These are phyloP conservation scores for Phalacrocorax aristotelis DNA, from an alignment of 2,113 vertebrate genomes.

Conservation along the genomic window DNA sequence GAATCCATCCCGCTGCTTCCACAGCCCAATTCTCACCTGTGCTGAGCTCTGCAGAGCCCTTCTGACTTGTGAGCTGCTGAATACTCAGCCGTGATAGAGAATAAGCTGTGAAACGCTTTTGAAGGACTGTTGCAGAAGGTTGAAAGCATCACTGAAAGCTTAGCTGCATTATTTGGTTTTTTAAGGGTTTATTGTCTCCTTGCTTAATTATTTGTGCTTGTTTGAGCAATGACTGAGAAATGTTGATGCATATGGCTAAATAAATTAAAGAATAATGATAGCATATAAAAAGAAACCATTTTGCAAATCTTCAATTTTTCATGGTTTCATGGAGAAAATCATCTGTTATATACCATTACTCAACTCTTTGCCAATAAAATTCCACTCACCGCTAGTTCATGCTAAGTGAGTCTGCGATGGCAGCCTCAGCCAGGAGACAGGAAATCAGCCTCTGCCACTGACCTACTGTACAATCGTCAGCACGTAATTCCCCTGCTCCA, in stretches of 20 bases:
- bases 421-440: neutral
- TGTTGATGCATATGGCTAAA: neutral
- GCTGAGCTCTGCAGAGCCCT: neutral
- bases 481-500: neutral
- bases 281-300: neutral
- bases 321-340: neutral
- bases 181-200: neutral
- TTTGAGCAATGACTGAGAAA: constrained; percentile 39
- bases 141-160: neutral
- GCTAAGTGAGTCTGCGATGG: neutral
- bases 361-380: neutral
- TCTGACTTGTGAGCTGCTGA: neutral
- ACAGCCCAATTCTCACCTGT: neutral
- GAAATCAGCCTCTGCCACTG: neutral
- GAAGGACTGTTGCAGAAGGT: neutral
- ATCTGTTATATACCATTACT: neutral
- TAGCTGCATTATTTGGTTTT: neutral
- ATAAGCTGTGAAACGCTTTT: neutral
- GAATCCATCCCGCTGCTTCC: neutral
- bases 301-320: constrained; percentile 4
- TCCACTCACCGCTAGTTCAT: neutral
- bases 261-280: constrained; percentile 39
- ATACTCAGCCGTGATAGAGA: neutral
- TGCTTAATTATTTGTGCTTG: constrained; percentile 22
- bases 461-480: neutral